Conservation (phyloP, 2,888 invertebrate genomes). For the Drosophila barbarae region DNA sequence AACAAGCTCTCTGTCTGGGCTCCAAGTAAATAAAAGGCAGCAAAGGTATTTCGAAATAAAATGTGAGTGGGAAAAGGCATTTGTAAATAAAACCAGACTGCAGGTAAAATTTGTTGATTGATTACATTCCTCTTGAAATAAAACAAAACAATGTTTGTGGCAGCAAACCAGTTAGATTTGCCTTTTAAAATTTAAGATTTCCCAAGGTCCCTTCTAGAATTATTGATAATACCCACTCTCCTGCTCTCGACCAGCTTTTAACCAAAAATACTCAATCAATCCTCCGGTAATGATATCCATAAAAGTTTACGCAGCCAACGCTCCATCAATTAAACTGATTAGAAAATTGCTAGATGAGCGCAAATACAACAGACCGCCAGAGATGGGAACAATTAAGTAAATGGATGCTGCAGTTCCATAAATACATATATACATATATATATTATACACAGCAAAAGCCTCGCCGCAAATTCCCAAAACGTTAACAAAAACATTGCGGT, state of each 20-base stretch:
- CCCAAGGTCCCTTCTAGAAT: not conserved
- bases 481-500: conserved; percentile 13
- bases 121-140: not conserved
- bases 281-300: not conserved
- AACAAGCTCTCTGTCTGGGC: not conserved
- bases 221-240: conserved; percentile 7
- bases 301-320: not conserved
- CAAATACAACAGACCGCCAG: conserved; percentile 3
- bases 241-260: not conserved
- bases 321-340: conserved; percentile 53
- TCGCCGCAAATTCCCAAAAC: conserved; percentile 17
- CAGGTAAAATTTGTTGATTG: not conserved
- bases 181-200: not conserved
- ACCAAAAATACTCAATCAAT: conserved; percentile 20
- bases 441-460: not conserved
- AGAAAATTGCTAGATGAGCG: conserved; percentile 20
- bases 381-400: conserved; percentile 13
- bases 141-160: not conserved
- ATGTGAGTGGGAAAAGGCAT: not conserved
- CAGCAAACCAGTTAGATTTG: not conserved
- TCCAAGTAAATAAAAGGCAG: not conserved
- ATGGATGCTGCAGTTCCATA: conserved; percentile 30
- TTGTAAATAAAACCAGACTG: not conserved
- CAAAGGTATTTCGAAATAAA: not conserved
- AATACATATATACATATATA: not conserved